Base-by-base conservation (phyloP, 2,797 vertebrate genomes). In the Antrozous pallidus region DNA sequence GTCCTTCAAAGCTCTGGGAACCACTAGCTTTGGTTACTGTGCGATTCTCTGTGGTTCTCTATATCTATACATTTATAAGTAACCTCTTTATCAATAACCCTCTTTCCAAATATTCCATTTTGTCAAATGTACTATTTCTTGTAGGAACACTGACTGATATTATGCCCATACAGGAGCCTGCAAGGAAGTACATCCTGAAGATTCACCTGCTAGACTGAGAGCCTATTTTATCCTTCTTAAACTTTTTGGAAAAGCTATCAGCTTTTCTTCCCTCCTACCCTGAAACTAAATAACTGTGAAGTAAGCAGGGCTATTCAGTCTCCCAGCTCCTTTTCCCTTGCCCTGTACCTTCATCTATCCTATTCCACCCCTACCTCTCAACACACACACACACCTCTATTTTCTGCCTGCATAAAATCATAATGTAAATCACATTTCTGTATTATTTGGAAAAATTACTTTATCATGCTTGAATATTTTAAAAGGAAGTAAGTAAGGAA, bases 341-440 rank as follows among this genome's bases (percentile, higher is more conserved):
- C 31, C 2, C 16, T 84, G 91, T 93, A 24, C 40, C 56, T 69
- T 51, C 49, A 73, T 42, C 33, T 8, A 51, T 28, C 6, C n/a
- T 93, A 22, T 49, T 75, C n/a, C 16, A 20, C 14, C 40, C 51
- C 47, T 14, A 75, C 73, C 31, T 49, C 45, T 75, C 9, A 47
- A 74, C 71, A 74, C 28, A 73, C 70, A 73, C 42, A 78, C 49
- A n/a, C 38, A 74, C 26, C 45, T 78, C 42, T 67, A 69, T 63
- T 61, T 92, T 63, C 91, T 88, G 24, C 42, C 31, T 92, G 14
- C 38, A 90, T 83, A 90, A 92, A 94, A 69, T 67, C 58, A 92
- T 22, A 88, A 10, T 77, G 28, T 90, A 94, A 91, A 73, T 77
- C 28, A 78, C 16, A 75, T 26, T 94, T 95, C 18, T 79, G 6